Evolutionary conservation across 2,113 vertebrate species (phyloP).

Genomic region (Meleagris gallopavo): DNA sequence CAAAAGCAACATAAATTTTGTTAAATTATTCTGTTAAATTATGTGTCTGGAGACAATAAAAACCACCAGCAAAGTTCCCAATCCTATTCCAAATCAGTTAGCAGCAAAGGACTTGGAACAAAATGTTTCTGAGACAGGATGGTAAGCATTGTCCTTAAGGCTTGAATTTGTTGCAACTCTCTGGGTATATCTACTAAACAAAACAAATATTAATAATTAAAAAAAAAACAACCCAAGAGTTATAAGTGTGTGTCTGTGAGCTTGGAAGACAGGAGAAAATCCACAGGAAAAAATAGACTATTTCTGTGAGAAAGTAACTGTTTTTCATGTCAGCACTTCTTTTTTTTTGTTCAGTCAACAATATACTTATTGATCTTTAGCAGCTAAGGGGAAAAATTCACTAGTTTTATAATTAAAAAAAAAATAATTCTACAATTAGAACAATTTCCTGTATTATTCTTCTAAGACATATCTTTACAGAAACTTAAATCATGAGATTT

Average conservation of each 20-base stretch:
- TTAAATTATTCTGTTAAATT: not conserved
- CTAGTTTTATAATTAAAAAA: not conserved
- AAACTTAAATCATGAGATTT: not conserved
- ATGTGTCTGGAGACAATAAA: slow-evolving; percentile 8
- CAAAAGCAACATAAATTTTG: not conserved
- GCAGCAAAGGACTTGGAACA: not conserved
- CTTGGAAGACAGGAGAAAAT: not conserved
- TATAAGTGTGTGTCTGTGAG: not conserved
- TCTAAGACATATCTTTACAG: not conserved
- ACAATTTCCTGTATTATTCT: not conserved
- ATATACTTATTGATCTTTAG: not conserved
- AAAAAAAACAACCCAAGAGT: not conserved
- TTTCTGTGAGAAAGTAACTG: not conserved
- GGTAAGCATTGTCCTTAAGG: not conserved
- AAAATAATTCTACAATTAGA: not conserved
- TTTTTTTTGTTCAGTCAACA: not conserved
- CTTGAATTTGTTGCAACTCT: not conserved
- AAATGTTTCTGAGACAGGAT: not conserved
- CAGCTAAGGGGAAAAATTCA: not conserved
- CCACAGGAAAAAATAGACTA: not conserved
- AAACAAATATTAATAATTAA: not conserved
- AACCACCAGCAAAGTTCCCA: not conserved
- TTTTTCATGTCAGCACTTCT: not conserved
- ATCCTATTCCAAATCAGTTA: slow-evolving; percentile 4
- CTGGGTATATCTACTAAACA: not conserved